Evolutionary conservation across 2,113 vertebrate genomes (phyloP), one percentile per base, ranked within the genome.

Genomic region (Ia io): DNA sequence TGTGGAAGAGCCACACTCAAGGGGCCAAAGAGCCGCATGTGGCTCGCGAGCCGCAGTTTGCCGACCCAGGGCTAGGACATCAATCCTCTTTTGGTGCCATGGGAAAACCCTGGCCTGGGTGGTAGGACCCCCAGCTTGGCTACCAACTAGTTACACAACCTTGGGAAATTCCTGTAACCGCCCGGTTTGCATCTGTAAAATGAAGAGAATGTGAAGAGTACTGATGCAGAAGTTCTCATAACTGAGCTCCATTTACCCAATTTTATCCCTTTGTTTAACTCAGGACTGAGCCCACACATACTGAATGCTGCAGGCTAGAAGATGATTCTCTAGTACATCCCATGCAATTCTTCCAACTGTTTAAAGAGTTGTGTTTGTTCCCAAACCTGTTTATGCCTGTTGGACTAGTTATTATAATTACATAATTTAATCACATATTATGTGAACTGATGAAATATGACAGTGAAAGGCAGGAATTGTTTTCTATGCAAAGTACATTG

Each of bases 371-470:
- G 44, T 53, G 6, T 61, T 76, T 96, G n/a, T 35, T 90, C 42
- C 61, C 44, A 90, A 90, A 56, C 35, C 44, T 73, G 76, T 70
- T 77, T 84, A 59, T 91, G 71, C 23, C 53, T 23, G 25, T 35
- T 95, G 85, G 61, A 88, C 40, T 92, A 84, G 44, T 59, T 78
- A 71, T 32, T 40, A 32, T 35, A 88, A 84, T 69, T 74, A 87
- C 0, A 91, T 79, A 93, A 90, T 25, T 85, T 83, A 79, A 91
- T 51, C 13, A 85, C 65, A 40, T 84, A 73, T 92, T 90, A 87
- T 56, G 12, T 49, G 88, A 91, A 67, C 5, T 65, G 53, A 70
- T 78, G 40, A 92, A 91, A 85, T 65, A 51, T 40, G 17, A 93
- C 51, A 49, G 12, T 77, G 28, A 70, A 86, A 89, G 78, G 69